phyloP scores from a whole-genome alignment of 2,888 invertebrate genomes.

The Machimus rusticus region DNA sequence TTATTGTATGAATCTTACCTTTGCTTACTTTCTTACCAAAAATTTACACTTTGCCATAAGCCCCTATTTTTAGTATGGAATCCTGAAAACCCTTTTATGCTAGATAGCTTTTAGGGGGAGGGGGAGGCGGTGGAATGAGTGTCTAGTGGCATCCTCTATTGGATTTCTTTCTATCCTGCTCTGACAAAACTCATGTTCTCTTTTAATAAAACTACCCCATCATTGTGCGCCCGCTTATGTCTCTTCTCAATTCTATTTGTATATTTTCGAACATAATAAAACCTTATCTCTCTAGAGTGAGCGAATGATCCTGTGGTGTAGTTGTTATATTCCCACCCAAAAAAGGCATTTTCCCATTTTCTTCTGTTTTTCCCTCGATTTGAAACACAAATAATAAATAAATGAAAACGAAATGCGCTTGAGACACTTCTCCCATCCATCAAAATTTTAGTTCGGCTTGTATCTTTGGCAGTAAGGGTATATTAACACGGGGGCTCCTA shows the following conservation, averaged over 20 bases:
- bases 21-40: not conserved
- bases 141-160: not conserved
- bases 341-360: slow-evolving; percentile 6
- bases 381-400: slow-evolving; percentile 33
- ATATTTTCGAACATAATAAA: slow-evolving; percentile 37
- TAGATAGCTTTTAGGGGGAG: not conserved
- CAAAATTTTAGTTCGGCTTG: not conserved
- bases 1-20: slow-evolving; percentile 23
- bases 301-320: slow-evolving; percentile 14
- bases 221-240: not conserved
- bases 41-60: not conserved
- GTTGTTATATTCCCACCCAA: not conserved
- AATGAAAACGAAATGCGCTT: slow-evolving; percentile 7
- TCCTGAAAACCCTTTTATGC: not conserved
- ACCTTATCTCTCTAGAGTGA: slow-evolving; percentile 24
- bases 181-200: not conserved
- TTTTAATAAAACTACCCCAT: not conserved
- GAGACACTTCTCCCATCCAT: slow-evolving; percentile 19
- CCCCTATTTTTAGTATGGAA: too few species aligned
- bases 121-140: not conserved
- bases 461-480: not conserved
- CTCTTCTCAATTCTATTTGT: slow-evolving; percentile 19
- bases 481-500: not conserved
- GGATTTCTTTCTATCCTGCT: not conserved
- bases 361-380: slow-evolving; percentile 38